Evolutionary conservation across 2,888 invertebrate genomes (phyloP).

Genomic region (Zaprionus lineosus): DNA sequence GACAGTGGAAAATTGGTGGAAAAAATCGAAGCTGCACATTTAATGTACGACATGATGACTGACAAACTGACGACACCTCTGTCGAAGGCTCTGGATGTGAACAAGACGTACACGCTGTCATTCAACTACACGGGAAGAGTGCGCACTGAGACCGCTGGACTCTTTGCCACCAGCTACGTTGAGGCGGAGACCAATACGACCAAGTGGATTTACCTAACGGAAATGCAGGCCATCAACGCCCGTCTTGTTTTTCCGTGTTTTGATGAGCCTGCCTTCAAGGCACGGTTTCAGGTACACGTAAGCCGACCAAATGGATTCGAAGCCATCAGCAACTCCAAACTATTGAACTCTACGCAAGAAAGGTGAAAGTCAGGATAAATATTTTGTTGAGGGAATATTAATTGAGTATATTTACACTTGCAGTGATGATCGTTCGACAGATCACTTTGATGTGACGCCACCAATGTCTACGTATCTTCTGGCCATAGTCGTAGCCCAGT

Average conservation of each 20-base stretch:
- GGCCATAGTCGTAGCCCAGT: constrained; percentile 89
- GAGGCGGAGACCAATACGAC: constrained; percentile 41
- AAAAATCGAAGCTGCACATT: constrained; percentile 1
- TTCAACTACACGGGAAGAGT: constrained; percentile 84
- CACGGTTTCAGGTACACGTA: constrained; percentile 86
- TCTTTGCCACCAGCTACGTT: constrained; percentile 70
- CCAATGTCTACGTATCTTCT: constrained; percentile 91
- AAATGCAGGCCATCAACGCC: constrained; percentile 86
- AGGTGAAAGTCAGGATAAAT: constrained; percentile 46
- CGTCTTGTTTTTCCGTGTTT: constrained; percentile 89
- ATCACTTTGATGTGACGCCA: constrained; percentile 82
- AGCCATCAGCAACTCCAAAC: constrained; percentile 77
- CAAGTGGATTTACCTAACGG: constrained; percentile 85
- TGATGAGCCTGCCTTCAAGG: constrained; percentile 89
- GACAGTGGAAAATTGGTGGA: constrained; percentile 28
- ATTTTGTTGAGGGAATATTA: no score
- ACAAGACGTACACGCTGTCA: constrained; percentile 82
- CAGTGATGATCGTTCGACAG: constrained; percentile 58
- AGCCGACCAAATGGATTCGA: constrained; percentile 82
- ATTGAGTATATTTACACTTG: constrained; percentile 3
- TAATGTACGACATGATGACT: constrained; percentile 70
- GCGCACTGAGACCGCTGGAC: constrained; percentile 77
- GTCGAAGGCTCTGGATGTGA: constrained; percentile 69
- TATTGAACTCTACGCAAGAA: constrained; percentile 34
- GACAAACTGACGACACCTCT: constrained; percentile 83